Evolutionary conservation across 2,797 vertebrate genomes (phyloP), one percentile per base, ranked within the genome.

Genomic region (Trematomus bernacchii): DNA sequence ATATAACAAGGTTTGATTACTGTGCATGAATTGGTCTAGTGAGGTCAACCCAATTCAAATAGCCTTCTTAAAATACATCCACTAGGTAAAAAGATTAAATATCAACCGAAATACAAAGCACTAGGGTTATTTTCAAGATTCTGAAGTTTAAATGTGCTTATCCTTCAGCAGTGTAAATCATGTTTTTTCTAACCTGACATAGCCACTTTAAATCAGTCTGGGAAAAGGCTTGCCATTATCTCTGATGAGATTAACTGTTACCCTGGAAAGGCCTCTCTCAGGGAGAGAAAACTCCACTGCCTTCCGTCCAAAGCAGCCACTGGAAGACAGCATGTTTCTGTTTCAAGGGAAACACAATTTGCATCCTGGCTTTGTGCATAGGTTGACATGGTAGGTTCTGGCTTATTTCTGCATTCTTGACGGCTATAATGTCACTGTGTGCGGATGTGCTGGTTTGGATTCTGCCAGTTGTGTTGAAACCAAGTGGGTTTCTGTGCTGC

Each of bases 171-270:
- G 61, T 51, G 53, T 64, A 64, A 81, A 88, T 82, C 67, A 53
- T 73, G 53, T 84, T 86, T 78, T 58, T 81, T 61, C 80, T 75
- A 77, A 80, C 58, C 71, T 79, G 52, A 72, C 54, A 61, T 47
- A 84, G 67, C 80, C 64, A 48, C 65, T 83, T 85, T 74, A 73
- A 87, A 84, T 88, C 74, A 82, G 75, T 79, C 52, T 61, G 62
- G 69, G 61, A 76, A 84, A 66, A 77, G 40, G n/a, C 58, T 71
- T 48, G 46, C 65, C 54, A 68, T 87, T 87, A 79, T 70, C 40
- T 9, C 73, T 85, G 76, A 89, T 78, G 57, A 89, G 66, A 73
- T 70, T 77, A 90, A 79, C 76, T 88, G 79, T 86, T 83, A 88
- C 79, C 80, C 52, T 74, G 71, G 43, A 72, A 78, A 84, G 57